phyloP scores from a whole-genome alignment of 2,888 invertebrate genomes.

The Hypsopygia costalis region DNA sequence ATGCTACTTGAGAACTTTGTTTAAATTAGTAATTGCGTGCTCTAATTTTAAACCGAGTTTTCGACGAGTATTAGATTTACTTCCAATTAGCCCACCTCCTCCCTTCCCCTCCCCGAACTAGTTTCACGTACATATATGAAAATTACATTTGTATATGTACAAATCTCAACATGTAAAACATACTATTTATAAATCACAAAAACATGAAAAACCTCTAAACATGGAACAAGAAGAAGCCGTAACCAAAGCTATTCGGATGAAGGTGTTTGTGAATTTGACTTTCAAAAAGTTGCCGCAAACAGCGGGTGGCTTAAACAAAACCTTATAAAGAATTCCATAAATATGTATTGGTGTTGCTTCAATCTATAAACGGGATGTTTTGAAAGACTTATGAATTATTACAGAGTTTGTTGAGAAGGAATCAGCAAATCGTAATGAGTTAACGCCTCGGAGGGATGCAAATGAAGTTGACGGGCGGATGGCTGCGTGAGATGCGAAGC shows the following conservation, averaged over 20 bases:
- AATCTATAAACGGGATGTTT: conserved; percentile 19
- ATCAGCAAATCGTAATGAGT: conserved; percentile 59
- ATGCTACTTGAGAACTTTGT: no score
- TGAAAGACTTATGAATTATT: conserved; percentile 43
- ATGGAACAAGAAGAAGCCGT: conserved; percentile 10
- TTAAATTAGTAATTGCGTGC: no score
- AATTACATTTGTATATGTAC: no score
- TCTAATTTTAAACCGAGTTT: no score
- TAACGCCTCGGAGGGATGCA: conserved; percentile 60
- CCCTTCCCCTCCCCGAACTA: no score
- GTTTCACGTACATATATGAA: no score
- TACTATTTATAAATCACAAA: not conserved
- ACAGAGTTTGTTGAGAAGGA: conserved; percentile 32
- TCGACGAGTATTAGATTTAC: no score
- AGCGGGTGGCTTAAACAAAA: conserved; percentile 17
- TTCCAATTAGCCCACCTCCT: no score
- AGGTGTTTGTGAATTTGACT: conserved; percentile 14
- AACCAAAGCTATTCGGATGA: conserved; percentile 11
- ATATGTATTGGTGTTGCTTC: conserved; percentile 33
- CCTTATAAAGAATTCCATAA: conserved; percentile 33
- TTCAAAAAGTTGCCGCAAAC: conserved; percentile 15
- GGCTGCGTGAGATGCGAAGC: conserved; percentile 35
- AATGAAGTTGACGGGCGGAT: conserved; percentile 56
- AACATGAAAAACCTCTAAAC: conserved; percentile 2
- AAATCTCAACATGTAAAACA: not conserved